These are phyloP conservation scores for Butorides virescens DNA, from an alignment of 2,113 vertebrate species.

Conservation along the genomic window DNA sequence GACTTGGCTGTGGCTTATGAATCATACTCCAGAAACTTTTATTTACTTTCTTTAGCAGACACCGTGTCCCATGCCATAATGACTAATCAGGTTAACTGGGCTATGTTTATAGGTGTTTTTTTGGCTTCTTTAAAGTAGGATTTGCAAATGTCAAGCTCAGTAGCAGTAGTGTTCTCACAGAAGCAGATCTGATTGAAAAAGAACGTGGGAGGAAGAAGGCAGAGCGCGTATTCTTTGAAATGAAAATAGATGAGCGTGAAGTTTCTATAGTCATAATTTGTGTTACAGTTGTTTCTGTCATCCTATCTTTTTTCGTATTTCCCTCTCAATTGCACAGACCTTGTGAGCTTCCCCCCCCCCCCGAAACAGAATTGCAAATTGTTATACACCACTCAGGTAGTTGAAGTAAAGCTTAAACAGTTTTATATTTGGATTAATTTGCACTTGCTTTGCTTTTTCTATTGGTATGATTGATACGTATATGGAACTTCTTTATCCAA, in stretches of 20 bases:
- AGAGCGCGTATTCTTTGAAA: background rate
- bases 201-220: background rate
- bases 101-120: background rate
- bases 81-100: background rate
- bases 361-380: background rate
- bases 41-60: background rate
- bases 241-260: background rate
- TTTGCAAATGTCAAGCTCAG: conserved; percentile 9
- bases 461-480: background rate
- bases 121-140: background rate
- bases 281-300: background rate
- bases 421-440: background rate
- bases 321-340: background rate
- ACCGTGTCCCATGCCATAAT: background rate
- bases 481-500: background rate
- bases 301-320: background rate
- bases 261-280: conserved; percentile 9
- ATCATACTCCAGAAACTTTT: background rate
- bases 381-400: background rate
- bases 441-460: background rate
- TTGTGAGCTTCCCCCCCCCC: background rate
- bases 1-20: background rate
- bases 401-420: background rate
- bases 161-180: background rate
- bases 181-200: background rate